Evolutionary conservation across 2,113 vertebrate genomes (phyloP), one percentile per base, ranked within the genome.

Genomic region (Rhadina sibilatrix): DNA sequence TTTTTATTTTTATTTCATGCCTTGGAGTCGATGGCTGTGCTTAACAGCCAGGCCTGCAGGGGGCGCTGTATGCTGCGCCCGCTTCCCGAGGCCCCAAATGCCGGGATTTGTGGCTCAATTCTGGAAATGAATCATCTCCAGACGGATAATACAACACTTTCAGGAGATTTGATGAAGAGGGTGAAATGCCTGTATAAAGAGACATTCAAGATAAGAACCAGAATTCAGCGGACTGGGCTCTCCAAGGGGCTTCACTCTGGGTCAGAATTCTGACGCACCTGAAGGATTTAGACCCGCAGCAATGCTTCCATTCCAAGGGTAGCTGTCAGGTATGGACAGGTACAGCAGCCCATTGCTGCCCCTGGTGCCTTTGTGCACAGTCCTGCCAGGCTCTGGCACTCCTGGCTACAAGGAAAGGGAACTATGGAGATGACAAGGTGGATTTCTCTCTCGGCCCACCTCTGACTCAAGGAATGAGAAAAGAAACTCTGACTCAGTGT

Each of bases 241-340:
- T 75, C 35, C 1, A 4, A 40, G 23, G 33, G 40, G 15, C 14
- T 31, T 14, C 27, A 1, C 2, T 52, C 14, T 3, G 52, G 44
- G 8, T 30, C 27, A 9, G 59, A 49, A 33, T n/a, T 12, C 1
- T 4, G 24, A 2, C 1, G 5, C 7, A 12, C 20, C 22, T 27
- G 35, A 60, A 44, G 83, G 42, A 20, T 16, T 42, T 3, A 19
- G 33, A 11, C 12, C 23, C 1, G 0, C 28, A 42, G 47, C 49
- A 24, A n/a, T 1, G 38, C 12, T 70, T 20, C 23, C 5, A 2
- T 28, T 28, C 28, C 57, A 25, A 20, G 82, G 57, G 53, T 69
- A 44, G 37, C 56, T 53, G 27, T 3, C 10, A 15, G 47, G 24
- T 3, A 11, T 0, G 12, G 38, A 31, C 17, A 24, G 70, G n/a